Evolutionary conservation across 2,797 vertebrate genomes (phyloP).

Genomic region (Rhincodon typus): DNA sequence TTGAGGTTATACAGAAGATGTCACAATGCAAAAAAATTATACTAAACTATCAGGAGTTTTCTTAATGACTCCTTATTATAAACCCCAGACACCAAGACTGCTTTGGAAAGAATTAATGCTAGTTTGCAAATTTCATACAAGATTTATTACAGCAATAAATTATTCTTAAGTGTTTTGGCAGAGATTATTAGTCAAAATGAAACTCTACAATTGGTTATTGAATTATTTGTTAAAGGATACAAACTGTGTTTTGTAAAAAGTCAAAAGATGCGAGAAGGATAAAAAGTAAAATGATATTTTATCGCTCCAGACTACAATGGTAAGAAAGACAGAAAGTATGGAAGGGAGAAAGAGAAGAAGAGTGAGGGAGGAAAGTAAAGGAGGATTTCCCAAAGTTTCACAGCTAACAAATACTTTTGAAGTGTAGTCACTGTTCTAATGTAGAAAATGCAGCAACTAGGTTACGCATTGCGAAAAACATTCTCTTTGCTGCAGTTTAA

Average conservation of each 20-base stretch:
- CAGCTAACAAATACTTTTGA: neutral
- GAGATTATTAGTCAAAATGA: neutral
- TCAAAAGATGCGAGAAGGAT: no score
- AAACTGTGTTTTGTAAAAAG: neutral
- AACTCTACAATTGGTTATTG: no score
- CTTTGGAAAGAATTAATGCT: neutral
- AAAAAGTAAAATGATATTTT: neutral
- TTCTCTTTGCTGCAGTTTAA: neutral
- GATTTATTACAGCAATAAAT: neutral
- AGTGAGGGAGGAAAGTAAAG: neutral
- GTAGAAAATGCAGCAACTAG: no score
- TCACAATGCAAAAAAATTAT: neutral
- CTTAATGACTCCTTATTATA: neutral
- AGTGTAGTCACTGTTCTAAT: neutral
- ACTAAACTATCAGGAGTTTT: neutral
- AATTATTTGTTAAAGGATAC: neutral
- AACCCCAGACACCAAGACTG: neutral
- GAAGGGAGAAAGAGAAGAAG: slow-evolving; percentile 19
- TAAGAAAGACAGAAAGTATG: neutral
- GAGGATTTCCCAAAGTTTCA: neutral
- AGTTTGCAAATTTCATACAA: neutral
- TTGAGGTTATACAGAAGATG: neutral
- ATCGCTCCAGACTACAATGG: neutral
- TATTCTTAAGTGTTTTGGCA: neutral
- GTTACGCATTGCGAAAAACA: neutral